Conservation (phyloP, 92 coral and sea anemone species). For the Epizoanthus scotinus region DNA sequence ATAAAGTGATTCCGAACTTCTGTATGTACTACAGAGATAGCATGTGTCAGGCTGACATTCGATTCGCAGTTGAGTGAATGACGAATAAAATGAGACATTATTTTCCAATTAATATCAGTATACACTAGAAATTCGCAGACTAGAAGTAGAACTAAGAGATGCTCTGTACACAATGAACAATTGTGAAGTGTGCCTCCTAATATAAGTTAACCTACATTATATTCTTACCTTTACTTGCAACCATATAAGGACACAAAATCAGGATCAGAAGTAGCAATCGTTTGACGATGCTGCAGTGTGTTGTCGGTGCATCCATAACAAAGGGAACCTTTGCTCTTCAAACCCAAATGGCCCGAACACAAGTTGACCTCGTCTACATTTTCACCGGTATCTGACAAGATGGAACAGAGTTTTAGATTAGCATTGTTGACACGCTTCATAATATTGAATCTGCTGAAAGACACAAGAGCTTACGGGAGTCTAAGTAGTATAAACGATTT, state of each 20-base stretch:
- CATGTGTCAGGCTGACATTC: not conserved
- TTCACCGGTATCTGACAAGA: too few species aligned
- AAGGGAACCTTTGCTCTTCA: not conserved
- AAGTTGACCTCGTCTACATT: slow-evolving; percentile 10
- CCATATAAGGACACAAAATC: not conserved
- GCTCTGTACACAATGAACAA: not conserved
- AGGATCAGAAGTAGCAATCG: not conserved
- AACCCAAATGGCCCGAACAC: not conserved
- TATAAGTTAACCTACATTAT: not conserved
- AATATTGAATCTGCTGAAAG: too few species aligned
- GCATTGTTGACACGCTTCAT: too few species aligned
- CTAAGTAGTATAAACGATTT: too few species aligned
- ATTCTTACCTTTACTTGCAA: slow-evolving; percentile 10
- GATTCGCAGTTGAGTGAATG: not conserved
- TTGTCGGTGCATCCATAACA: slow-evolving; percentile 6
- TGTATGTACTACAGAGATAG: not conserved
- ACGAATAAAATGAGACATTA: not conserved
- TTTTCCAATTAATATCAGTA: not conserved
- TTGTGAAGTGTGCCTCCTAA: not conserved
- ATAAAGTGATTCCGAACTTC: too few species aligned
- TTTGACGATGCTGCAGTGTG: not conserved
- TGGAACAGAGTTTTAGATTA: too few species aligned
- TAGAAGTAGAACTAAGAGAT: not conserved
- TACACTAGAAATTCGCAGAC: not conserved
- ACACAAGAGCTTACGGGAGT: too few species aligned